These are phyloP conservation scores for Gibbula magus DNA, from an alignment of 2,888 invertebrate species.

Conservation along the genomic window DNA sequence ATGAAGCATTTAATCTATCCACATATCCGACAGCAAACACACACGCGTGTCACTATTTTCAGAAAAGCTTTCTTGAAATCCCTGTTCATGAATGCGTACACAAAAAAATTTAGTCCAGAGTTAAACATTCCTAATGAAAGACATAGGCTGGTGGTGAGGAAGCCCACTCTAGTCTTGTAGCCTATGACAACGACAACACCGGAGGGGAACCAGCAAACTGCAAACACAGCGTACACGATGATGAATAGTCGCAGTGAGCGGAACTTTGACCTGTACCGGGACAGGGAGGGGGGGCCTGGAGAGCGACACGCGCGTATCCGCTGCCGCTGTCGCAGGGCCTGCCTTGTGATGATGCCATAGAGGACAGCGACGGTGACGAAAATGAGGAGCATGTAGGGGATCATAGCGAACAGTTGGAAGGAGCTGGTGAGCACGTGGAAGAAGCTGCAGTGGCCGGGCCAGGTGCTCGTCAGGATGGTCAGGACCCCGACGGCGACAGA, in stretches of 20 bases:
- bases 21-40: no score
- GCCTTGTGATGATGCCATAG: conserved; percentile 6
- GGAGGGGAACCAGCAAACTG: not conserved
- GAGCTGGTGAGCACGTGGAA: conserved; percentile 7
- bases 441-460: not conserved
- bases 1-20: no score
- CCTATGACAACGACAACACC: not conserved
- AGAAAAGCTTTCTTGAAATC: conserved; percentile 5
- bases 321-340: not conserved
- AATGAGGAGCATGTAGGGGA: not conserved
- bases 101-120: conserved; percentile 10
- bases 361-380: not conserved
- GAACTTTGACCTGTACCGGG: not conserved
- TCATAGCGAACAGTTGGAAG: not conserved
- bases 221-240: conserved; percentile 12
- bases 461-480: not conserved
- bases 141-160: not conserved
- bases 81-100: conserved; percentile 19
- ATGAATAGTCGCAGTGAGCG: not conserved
- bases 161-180: not conserved
- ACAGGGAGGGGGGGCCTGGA: not conserved
- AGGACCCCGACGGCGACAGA: not conserved
- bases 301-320: not conserved
- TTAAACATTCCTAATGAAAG: not conserved
- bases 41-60: not conserved